These are phyloP conservation scores for Rallus limicola DNA, from an alignment of 2,113 vertebrate species.

Conservation along the genomic window DNA sequence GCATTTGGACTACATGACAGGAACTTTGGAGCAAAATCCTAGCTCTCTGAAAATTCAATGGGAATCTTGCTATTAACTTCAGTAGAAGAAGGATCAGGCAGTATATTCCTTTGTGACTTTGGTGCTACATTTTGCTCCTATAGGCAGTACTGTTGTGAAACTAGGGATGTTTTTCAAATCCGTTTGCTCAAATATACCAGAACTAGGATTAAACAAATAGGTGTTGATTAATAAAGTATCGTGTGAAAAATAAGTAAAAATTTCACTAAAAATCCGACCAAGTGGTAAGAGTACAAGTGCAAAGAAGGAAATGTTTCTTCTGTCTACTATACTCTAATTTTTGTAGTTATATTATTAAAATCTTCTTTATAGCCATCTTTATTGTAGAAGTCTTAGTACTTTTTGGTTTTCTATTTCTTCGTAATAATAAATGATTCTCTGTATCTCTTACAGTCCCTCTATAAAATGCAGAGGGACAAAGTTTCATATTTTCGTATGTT, in stretches of 20 bases:
- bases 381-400: neutral
- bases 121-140: neutral
- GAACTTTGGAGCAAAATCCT: neutral
- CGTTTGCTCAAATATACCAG: neutral
- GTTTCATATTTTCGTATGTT: neutral
- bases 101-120: neutral
- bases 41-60: neutral
- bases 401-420: neutral
- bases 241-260: neutral
- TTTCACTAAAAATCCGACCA: neutral
- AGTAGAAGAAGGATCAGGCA: neutral
- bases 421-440: neutral
- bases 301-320: neutral
- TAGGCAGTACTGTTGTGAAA: neutral
- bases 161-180: neutral
- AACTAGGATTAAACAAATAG: neutral
- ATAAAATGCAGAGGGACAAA: neutral
- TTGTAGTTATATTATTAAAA: neutral
- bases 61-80: neutral
- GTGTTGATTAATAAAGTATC: neutral
- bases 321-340: neutral
- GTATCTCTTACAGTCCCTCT: neutral
- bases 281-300: neutral
- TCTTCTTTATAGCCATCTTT: neutral
- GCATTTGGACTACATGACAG: neutral